Evolutionary conservation across 2,113 vertebrate genomes (phyloP), one percentile per base, ranked within the genome.

Genomic region (Lagenorhynchus albirostris): DNA sequence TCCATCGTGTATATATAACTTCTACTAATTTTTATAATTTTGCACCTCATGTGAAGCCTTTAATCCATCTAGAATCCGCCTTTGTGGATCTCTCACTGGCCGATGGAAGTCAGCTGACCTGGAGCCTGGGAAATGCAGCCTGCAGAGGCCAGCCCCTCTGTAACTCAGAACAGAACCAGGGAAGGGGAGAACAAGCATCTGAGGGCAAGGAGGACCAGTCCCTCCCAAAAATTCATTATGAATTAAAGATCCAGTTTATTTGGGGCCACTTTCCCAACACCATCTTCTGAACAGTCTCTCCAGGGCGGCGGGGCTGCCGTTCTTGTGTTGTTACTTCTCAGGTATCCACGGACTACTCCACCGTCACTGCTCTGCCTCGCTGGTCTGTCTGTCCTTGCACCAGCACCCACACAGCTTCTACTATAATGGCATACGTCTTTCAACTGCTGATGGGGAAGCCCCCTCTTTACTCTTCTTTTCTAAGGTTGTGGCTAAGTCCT

Each of bases 281-380:
- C 47, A 3, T 33, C 67, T 21, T 33, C 47, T 55, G 29, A 38
- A 58, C 25, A 6, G 2, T 36, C 29, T 55, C 44, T 58, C 82
- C 80, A 36, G 6, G 67, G 26, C 20, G 17, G 36, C 18, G 13
- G 53, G 62, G 50, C 31, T 47, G 20, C 38, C 33, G 31, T 14
- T 23, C 6, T 8, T n/a, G 29, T 31, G 17, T 9, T 2, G 10
- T 44, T 31, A 23, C 36, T 55, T 41, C 74, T 81, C 18, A 2
- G 1, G 1, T 10, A 9, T 4, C 26, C 14, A 12, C 0, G 0
- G 65, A 15, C 15, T 2, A 53, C 47, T 33, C 44, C 23, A 2
- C 6, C 13, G 9, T 15, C 33, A 6, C 67, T 0, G 20, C 11
- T 33, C 31, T 26, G n/a, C 44, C 89, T 41, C 18, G 1, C 2